Evolutionary conservation across 23 tunicate species (phyloP).

Genomic region (Phallusia fumigata): DNA sequence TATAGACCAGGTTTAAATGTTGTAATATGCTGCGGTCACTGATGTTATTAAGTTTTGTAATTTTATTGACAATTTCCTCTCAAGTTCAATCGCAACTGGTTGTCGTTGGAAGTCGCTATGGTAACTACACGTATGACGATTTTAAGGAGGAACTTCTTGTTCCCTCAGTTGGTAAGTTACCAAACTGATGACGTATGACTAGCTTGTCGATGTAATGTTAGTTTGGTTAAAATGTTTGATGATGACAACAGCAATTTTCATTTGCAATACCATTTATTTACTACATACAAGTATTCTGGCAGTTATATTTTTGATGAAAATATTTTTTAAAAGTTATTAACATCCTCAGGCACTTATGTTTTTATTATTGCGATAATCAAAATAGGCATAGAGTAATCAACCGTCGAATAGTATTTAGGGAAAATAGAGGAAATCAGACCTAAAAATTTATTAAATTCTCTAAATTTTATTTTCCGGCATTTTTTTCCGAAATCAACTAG

Average conservation of each 20-base stretch:
- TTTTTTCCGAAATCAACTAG: background rate
- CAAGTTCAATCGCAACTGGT: background rate
- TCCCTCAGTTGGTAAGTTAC: background rate
- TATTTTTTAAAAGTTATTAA: too few relatives aligned
- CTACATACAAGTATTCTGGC: too few relatives aligned
- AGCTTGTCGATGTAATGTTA: too few relatives aligned
- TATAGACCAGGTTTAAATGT: background rate
- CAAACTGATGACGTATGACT: too few relatives aligned
- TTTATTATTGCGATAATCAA: background rate
- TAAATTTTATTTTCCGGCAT: background rate
- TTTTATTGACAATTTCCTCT: background rate
- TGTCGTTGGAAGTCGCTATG: background rate
- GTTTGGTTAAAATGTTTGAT: too few relatives aligned
- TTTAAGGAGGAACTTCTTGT: background rate
- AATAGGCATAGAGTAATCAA: too few relatives aligned
- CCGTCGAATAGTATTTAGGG: too few relatives aligned
- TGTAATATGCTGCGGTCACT: background rate
- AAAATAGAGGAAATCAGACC: too few relatives aligned
- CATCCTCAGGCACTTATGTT: background rate
- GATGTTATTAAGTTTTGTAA: background rate
- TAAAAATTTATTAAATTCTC: too few relatives aligned
- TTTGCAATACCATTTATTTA: too few relatives aligned
- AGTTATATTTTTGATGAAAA: too few relatives aligned
- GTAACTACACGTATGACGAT: background rate
- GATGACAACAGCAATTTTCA: too few relatives aligned